Evolutionary conservation across 2,888 invertebrate species (phyloP).

Genomic region (Cheiracanthium punctorium): DNA sequence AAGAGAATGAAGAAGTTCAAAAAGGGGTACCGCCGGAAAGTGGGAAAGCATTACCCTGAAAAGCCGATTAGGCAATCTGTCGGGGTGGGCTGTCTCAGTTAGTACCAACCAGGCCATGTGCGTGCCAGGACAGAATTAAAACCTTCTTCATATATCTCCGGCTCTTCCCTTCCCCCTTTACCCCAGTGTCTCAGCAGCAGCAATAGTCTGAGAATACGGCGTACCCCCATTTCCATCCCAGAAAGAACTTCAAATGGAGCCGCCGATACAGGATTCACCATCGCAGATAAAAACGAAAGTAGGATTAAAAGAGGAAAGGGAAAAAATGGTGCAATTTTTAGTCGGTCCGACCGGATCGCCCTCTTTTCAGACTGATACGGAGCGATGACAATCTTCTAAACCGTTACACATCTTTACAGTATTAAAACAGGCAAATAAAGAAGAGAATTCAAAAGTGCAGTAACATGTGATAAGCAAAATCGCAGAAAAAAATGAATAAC

Average conservation of each 20-base stretch:
- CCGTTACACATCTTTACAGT: too few relatives aligned
- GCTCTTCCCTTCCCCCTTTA: constrained; percentile 2
- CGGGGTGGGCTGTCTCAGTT: constrained; percentile 47
- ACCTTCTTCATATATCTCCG: constrained; percentile 39
- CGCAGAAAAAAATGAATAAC: too few relatives aligned
- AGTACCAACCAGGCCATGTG: constrained; percentile 52
- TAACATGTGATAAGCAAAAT: too few relatives aligned
- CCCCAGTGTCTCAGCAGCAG: constrained; percentile 22
- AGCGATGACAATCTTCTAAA: too few relatives aligned
- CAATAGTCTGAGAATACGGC: constrained; percentile 24
- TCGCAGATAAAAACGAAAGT: constrained; percentile 42
- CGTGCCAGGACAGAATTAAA: constrained; percentile 60
- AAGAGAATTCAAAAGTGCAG: too few relatives aligned
- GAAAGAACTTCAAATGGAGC: constrained; percentile 37
- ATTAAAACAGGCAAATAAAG: too few relatives aligned
- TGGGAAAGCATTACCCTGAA: constrained; percentile 47
- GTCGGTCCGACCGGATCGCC: too few relatives aligned
- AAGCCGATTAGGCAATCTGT: constrained; percentile 63
- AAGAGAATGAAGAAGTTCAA: constrained; percentile 14
- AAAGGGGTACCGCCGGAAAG: constrained; percentile 50
- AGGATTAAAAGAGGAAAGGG: constrained; percentile 32
- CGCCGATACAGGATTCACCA: constrained; percentile 58
- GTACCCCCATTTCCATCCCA: constrained; percentile 34
- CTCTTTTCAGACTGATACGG: too few relatives aligned
- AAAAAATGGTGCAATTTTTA: constrained; percentile 19